phyloP scores from a whole-genome alignment of 2,888 invertebrate species.

The Diploptera punctata region DNA sequence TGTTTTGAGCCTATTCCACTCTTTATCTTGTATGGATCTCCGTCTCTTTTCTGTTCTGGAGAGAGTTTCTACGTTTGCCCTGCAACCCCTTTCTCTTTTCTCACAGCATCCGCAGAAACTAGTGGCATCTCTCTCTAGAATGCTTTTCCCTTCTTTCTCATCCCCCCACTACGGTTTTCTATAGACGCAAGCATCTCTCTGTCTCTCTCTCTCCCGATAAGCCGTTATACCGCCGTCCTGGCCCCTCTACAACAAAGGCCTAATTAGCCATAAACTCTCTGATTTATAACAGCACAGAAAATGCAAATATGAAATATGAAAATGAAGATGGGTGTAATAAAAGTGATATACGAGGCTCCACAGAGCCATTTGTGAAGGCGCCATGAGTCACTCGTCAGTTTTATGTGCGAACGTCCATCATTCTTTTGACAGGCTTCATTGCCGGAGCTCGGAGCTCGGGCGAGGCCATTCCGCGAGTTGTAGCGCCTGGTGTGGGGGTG shows the following conservation, averaged over 20 bases:
- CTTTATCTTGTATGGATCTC: conserved; percentile 17
- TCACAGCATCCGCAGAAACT: conserved; percentile 39
- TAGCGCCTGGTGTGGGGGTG: conserved; percentile 32
- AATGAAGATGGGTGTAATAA: conserved; percentile 67
- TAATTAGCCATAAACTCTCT: conserved; percentile 70
- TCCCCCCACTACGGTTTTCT: conserved; percentile 22
- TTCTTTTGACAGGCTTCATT: conserved; percentile 55
- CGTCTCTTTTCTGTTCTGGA: conserved; percentile 2
- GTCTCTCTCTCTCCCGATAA: conserved; percentile 55
- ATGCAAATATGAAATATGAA: conserved; percentile 69
- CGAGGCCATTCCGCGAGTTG: conserved; percentile 40
- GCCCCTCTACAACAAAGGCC: conserved; percentile 53
- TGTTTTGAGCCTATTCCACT: conserved; percentile 13
- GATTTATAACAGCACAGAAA: conserved; percentile 68
- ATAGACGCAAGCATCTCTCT: conserved; percentile 19
- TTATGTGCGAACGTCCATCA: conserved; percentile 54
- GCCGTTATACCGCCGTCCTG: conserved; percentile 56
- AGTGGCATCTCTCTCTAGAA: conserved; percentile 39
- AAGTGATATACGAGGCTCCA: conserved; percentile 60
- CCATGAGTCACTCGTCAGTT: conserved; percentile 49
- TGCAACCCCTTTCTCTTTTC: conserved; percentile 9
- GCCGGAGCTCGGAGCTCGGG: conserved; percentile 46
- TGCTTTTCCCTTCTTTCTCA: conserved; percentile 30
- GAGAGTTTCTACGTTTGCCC: conserved; percentile 31
- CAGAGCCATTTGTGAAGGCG: conserved; percentile 60